phyloP scores from a whole-genome alignment of 2,888 invertebrate genomes.

The Nasonia oneida region DNA sequence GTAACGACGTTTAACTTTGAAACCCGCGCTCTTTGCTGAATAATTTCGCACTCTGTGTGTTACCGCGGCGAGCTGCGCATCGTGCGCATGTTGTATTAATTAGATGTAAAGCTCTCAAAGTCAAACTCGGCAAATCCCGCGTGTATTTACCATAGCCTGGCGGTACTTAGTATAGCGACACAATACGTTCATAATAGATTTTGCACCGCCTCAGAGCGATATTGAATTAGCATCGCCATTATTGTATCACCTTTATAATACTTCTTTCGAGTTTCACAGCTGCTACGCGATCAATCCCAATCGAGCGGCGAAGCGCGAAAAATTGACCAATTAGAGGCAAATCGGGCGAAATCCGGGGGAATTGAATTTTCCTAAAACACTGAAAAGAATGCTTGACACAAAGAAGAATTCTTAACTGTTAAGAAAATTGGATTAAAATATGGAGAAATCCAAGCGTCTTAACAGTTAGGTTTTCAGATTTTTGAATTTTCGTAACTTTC shows the following conservation, averaged over 20 bases:
- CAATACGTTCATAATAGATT: slow-evolving; percentile 15
- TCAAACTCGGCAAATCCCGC: slow-evolving; percentile 10
- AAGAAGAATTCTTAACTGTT: too few relatives aligned
- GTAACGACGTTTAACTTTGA: neutral
- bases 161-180: neutral
- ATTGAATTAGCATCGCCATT: neutral
- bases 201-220: neutral
- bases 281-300: too few relatives aligned
- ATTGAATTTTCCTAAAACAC: slow-evolving; percentile 17
- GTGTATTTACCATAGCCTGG: neutral
- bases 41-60: neutral
- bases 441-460: too few relatives aligned
- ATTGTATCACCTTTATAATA: too few relatives aligned
- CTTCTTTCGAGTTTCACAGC: too few relatives aligned
- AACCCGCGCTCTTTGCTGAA: neutral
- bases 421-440: too few relatives aligned
- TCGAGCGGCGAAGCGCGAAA: neutral
- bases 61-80: neutral
- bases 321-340: neutral
- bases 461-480: too few relatives aligned
- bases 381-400: too few relatives aligned
- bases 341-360: neutral
- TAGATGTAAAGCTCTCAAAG: slow-evolving; percentile 21
- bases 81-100: slow-evolving; percentile 8
- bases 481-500: too few relatives aligned